A percentile compares a stretch with the other conserved stretches of the same genome.
These are phyloP conservation scores for Papilio demoleus DNA, from an alignment of 2,888 invertebrate species.

Conservation along the genomic window DNA sequence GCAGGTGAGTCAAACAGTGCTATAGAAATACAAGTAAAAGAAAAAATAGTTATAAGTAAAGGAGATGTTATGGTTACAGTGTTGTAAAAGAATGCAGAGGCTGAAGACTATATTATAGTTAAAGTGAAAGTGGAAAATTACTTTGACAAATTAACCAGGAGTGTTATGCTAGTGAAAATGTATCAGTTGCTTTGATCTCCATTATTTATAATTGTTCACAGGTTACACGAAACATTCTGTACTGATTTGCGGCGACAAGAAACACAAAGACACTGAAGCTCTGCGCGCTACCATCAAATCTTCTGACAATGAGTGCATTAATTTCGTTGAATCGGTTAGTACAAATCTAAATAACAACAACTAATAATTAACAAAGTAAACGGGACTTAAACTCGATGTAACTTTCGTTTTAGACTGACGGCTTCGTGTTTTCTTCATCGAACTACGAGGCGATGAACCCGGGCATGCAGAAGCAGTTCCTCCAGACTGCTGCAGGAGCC, in stretches of 20 bases:
- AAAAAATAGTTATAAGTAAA: no score
- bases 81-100: no score
- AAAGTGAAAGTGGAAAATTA: not conserved
- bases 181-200: not conserved
- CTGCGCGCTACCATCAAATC: slow-evolving; percentile 81
- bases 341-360: not conserved
- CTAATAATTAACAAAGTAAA: not conserved
- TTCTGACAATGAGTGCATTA: slow-evolving; percentile 86
- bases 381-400: not conserved
- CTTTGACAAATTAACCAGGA: not conserved
- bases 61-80: no score
- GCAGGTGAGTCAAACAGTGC: slow-evolving; percentile 72
- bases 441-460: slow-evolving; percentile 83
- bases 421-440: slow-evolving; percentile 85
- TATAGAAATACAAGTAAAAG: not conserved
- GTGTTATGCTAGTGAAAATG: not conserved
- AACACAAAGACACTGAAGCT: slow-evolving; percentile 82
- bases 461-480: slow-evolving; percentile 84
- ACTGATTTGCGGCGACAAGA: slow-evolving; percentile 86
- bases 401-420: slow-evolving; percentile 78
- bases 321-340: slow-evolving; percentile 86
- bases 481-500: slow-evolving; percentile 78
- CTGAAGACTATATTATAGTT: no score
- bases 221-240: slow-evolving; percentile 85
- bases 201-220: slow-evolving; percentile 46